Evolutionary conservation across 2,113 vertebrate species (phyloP).

Genomic region (Hydrolagus affinis): DNA sequence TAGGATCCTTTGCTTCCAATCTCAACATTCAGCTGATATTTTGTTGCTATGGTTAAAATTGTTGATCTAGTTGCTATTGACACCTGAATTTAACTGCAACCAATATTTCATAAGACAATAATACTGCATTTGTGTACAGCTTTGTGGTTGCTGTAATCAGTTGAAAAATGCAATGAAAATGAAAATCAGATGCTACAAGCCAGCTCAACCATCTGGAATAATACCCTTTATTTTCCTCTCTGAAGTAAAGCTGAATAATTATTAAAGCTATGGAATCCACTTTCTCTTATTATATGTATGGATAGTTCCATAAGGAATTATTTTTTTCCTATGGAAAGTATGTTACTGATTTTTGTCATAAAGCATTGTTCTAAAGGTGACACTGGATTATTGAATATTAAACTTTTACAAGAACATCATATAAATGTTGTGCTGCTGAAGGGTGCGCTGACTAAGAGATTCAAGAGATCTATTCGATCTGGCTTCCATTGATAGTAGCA

Average conservation of each 20-base stretch:
- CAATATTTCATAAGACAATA: background rate
- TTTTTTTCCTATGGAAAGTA: slow-evolving; percentile 6
- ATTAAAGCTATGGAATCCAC: background rate
- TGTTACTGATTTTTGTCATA: slow-evolving; percentile 2
- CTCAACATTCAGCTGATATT: background rate
- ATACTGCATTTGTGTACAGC: background rate
- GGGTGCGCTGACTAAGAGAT: no score
- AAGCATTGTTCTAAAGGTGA: background rate
- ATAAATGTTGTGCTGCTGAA: no score
- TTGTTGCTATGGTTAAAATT: background rate
- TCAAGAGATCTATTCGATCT: no score
- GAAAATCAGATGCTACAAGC: background rate
- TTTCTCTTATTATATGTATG: background rate
- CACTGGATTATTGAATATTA: no score
- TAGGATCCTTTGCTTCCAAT: background rate
- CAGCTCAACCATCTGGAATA: background rate
- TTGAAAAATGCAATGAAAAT: background rate
- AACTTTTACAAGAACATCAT: no score
- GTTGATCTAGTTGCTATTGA: background rate
- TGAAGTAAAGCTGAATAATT: background rate
- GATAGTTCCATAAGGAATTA: background rate
- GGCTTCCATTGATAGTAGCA: no score
- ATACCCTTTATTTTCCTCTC: background rate
- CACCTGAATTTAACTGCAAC: background rate
- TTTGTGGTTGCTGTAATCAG: background rate